Evolutionary conservation across 2,113 vertebrate genomes (phyloP), one percentile per base, ranked within the genome.

Genomic region (Pelodiscus sinensis): DNA sequence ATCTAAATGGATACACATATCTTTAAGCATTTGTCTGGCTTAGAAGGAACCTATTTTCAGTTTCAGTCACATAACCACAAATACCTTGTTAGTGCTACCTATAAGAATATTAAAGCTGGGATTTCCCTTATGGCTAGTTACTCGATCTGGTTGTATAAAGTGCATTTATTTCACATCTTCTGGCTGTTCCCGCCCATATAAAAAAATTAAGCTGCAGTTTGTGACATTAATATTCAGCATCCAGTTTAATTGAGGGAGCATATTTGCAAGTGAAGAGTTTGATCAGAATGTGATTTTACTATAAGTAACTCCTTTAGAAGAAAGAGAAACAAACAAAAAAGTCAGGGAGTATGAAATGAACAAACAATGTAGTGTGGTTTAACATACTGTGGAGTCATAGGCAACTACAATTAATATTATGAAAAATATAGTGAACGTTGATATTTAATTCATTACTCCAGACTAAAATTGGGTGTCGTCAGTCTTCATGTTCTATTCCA

Each of bases 1-100:
- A 82, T 1, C 5, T 31, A 56, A 91, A 83, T 38, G 1, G 12
- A 31, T 14, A 73, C 9, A 44, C 24, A 12, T 6, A 25, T 12
- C 89, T 95, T 60, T 31, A 79, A 94, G 91, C 31, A 62, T 88
- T 25, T 88, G 94, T 88, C 82, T n/a, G 27, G 78, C 35, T 56
- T 56, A 44, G 21, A 55, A 50, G 29, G 54, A 82, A 31, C 22
- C 31, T 60, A 9, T 56, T 92, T 8, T 57, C 27, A 18, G 38
- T 80, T 27, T 19, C 54, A 85, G 62, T 31, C 31, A 81, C 83
- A 12, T 60, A 81, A 80, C 51, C 44, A 55, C 55, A 73, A 62
- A 62, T 21, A 19, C 81, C 27, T 4, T 3, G 25, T 13, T 24
- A 62, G 56, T 50, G 78, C 19, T 87, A 11, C 86, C 31, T 3